Conservation (phyloP, 1,140 invertebrate species). For the Goniozus legneri region DNA sequence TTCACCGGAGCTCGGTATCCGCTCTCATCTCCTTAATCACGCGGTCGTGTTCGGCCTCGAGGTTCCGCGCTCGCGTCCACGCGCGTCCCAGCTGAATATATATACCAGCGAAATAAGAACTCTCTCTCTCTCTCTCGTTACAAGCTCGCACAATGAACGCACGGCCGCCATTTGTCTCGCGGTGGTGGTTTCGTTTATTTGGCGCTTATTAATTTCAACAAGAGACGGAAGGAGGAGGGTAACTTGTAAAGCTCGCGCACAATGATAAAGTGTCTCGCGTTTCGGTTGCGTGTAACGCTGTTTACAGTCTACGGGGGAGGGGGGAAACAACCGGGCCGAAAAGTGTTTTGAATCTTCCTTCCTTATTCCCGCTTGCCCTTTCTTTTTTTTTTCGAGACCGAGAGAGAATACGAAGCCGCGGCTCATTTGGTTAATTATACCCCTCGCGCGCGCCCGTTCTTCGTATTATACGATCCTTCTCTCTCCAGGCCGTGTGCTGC, state of each 20-base stretch:
- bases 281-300: too few relatives aligned
- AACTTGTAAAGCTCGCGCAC: conserved; percentile 13
- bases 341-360: too few relatives aligned
- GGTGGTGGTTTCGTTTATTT: conserved; percentile 28
- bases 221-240: conserved; percentile 13
- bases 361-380: too few relatives aligned
- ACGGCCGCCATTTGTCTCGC: conserved; percentile 34
- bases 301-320: too few relatives aligned
- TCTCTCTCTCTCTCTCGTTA: conserved; percentile 15
- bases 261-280: conserved; percentile 18
- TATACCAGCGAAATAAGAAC: conserved; percentile 25
- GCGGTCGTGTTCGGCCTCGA: conserved; percentile 17
- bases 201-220: conserved; percentile 36
- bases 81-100: not conserved
- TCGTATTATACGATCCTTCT: too few relatives aligned
- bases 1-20: conserved; percentile 24
- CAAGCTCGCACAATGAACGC: conserved; percentile 25
- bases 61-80: not conserved
- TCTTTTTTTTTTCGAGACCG: too few relatives aligned
- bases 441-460: too few relatives aligned
- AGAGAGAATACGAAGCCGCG: too few relatives aligned
- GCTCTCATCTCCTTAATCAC: conserved; percentile 32
- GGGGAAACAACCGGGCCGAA: too few relatives aligned
- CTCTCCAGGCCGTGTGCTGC: too few relatives aligned
- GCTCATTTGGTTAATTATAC: too few relatives aligned